Evolutionary conservation across 2,797 vertebrate species (phyloP), one percentile per base, ranked within the genome.

Genomic region (Mormyrops boulengeri): DNA sequence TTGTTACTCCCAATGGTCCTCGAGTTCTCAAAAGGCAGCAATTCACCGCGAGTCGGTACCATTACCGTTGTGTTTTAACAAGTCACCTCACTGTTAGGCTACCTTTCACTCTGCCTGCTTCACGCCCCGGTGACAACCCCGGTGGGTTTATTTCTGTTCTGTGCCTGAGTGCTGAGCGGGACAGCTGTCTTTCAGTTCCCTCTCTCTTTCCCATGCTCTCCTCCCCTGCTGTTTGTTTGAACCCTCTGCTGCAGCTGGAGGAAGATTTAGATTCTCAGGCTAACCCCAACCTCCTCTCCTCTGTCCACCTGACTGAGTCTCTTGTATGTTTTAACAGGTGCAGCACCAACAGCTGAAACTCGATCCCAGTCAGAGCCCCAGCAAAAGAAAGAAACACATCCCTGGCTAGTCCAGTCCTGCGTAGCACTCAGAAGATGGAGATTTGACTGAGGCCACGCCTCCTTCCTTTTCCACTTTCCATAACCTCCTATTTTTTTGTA

Each of bases 311-410:
- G 95, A 97, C 95, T 91, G 91, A 90, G 89, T 90, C 95, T 89
- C 93, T 44, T 95, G 93, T 96, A 93, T 99, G 96, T 99, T 98
- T 98, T 96, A 98, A 98, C 97, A 99, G 98, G 97, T 98, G 97
- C 98, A 99, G 92, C 99, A 98, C 95, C 96, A 97, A 93, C 98
- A 99, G 94, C 95, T 99, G 97, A 99, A 98, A 97, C 96, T 95
- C 94, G 98, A 99, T 95, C 95, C 96, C 94, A 97, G 96, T 94
- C 97, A 97, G 93, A 99, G 98, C 96, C 98, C 98, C 38, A 98
- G 96, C 96, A 99, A 98, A 95, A 98, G 96, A 96, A 99, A 99
- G 97, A 99, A 98, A 98, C 99, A 97, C 96, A 98, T 97, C 95
- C 97, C 96, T 90, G 96, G 95, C 94, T 99, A 99, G 96, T 94